These are phyloP conservation scores for Acleris literana DNA, from an alignment of 2,888 invertebrate genomes.

Conservation along the genomic window DNA sequence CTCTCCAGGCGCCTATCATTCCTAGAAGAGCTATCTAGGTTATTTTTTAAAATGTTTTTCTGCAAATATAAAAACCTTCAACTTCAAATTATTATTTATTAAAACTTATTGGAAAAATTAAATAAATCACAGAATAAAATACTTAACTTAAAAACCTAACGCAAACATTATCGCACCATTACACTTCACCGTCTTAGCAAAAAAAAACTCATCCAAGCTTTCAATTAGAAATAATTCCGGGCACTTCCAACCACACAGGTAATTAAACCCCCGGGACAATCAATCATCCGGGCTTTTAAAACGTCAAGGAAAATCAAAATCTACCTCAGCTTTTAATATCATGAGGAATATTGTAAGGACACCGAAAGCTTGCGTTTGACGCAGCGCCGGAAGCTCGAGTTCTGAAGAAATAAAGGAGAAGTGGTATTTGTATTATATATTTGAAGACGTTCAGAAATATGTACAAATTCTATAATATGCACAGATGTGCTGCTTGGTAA, in stretches of 20 bases:
- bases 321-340: constrained; percentile 29
- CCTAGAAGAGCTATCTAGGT: too few species aligned
- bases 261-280: constrained; percentile 32
- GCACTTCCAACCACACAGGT: constrained; percentile 24
- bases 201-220: not conserved
- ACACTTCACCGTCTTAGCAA: not conserved
- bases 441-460: not conserved
- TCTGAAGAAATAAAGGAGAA: constrained; percentile 6
- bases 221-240: constrained; percentile 9
- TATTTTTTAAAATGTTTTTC: too few species aligned
- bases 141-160: too few species aligned
- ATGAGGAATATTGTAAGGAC: constrained; percentile 8
- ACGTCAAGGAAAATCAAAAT: constrained; percentile 33
- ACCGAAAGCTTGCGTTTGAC: constrained; percentile 20
- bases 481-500: too few species aligned
- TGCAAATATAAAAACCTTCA: too few species aligned
- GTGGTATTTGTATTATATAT: constrained; percentile 1
- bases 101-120: too few species aligned
- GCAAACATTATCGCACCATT: not conserved
- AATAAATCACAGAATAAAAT: too few species aligned
- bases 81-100: too few species aligned
- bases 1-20: too few species aligned
- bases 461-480: too few species aligned
- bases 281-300: constrained; percentile 35
- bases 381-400: not conserved